These are phyloP conservation scores for Deilephila porcellus DNA, from an alignment of 2,888 invertebrate genomes.

Conservation along the genomic window DNA sequence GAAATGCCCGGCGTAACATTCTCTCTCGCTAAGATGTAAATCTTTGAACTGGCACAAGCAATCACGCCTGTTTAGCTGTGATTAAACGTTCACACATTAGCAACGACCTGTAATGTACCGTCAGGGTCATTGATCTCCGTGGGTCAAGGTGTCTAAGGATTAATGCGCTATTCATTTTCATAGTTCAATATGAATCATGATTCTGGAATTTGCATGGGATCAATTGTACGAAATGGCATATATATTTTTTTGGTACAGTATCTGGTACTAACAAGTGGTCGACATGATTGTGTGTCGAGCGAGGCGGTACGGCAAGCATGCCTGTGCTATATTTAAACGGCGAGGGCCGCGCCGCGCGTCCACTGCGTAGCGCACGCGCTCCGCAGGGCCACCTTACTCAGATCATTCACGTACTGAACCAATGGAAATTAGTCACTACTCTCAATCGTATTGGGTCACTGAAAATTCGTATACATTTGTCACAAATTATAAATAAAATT, in stretches of 20 bases:
- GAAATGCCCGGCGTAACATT: background rate
- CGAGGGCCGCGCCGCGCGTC: slow-evolving; percentile 64
- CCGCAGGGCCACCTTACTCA: slow-evolving; percentile 62
- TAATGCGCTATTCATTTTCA: background rate
- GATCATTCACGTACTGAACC: slow-evolving; percentile 64
- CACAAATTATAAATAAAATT: slow-evolving; percentile 20
- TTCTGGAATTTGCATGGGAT: slow-evolving; percentile 18
- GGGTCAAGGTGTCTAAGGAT: background rate
- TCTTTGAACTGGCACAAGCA: slow-evolving; percentile 8
- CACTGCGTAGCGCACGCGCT: slow-evolving; percentile 54
- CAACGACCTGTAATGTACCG: slow-evolving; percentile 8
- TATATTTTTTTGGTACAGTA: slow-evolving; percentile 43
- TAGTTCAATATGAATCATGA: background rate
- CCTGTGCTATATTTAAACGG: slow-evolving; percentile 78
- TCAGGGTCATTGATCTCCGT: slow-evolving; percentile 9
- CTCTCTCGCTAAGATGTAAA: background rate
- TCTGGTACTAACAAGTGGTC: slow-evolving; percentile 64
- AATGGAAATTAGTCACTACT: slow-evolving; percentile 25
- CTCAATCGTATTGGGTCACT: slow-evolving; percentile 20
- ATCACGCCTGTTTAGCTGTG: background rate
- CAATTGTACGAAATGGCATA: slow-evolving; percentile 10
- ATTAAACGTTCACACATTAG: slow-evolving; percentile 14
- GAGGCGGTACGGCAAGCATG: slow-evolving; percentile 72
- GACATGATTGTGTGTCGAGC: slow-evolving; percentile 73
- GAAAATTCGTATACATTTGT: slow-evolving; percentile 6